These are phyloP conservation scores for Chiridota heheva DNA, from an alignment of 35 echinoderm and acorn worm genomes.

Conservation along the genomic window DNA sequence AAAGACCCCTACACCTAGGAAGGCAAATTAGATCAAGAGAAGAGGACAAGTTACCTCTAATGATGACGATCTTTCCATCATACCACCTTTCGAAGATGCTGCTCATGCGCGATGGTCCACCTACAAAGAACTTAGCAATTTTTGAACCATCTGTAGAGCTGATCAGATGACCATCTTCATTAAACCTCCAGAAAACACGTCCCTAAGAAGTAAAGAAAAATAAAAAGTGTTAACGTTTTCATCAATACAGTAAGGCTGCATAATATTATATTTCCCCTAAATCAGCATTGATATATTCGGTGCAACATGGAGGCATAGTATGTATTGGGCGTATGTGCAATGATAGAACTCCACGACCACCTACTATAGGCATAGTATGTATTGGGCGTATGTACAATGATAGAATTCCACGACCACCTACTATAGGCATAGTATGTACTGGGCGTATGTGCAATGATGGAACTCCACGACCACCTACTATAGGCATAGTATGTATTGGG, in stretches of 20 bases:
- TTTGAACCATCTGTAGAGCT: slow-evolving; percentile 29
- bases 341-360: neutral
- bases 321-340: no score
- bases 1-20: no score
- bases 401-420: neutral
- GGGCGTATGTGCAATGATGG: neutral
- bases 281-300: neutral
- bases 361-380: neutral
- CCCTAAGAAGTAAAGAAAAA: slow-evolving; percentile 1
- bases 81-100: slow-evolving; percentile 58
- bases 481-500: neutral
- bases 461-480: neutral
- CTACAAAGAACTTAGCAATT: slow-evolving; percentile 39
- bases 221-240: neutral
- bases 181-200: slow-evolving; percentile 25
- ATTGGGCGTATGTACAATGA: neutral
- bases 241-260: neutral
- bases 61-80: slow-evolving; percentile 47
- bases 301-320: neutral
- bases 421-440: neutral
- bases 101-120: slow-evolving; percentile 24
- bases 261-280: neutral
- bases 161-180: slow-evolving; percentile 34
- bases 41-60: slow-evolving; percentile 86
- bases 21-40: no score